phyloP scores from a whole-genome alignment of 2,797 vertebrate species.

The Channallabes apus region DNA sequence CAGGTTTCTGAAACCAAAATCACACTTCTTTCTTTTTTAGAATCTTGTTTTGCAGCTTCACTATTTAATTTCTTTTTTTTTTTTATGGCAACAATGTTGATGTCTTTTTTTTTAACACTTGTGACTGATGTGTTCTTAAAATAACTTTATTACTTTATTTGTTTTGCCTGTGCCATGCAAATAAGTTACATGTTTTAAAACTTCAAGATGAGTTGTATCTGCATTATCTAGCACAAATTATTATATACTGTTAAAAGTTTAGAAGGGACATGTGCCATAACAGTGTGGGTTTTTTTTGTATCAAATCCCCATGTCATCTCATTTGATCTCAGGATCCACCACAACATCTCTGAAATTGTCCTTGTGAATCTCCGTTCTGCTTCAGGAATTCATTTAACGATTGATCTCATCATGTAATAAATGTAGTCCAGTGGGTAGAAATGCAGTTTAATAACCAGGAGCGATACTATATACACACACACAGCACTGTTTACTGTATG shows the following conservation, averaged over 20 bases:
- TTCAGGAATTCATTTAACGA: conserved; percentile 51
- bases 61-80: background rate
- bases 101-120: too few relatives aligned
- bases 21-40: background rate
- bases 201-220: background rate
- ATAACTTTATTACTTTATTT: background rate
- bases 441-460: background rate
- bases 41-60: background rate
- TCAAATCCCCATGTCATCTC: conserved; percentile 17
- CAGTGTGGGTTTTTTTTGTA: background rate
- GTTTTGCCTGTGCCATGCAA: background rate
- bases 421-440: conserved; percentile 39
- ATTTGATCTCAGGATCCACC: conserved; percentile 47
- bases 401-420: conserved; percentile 50
- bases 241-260: background rate
- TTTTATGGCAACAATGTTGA: background rate
- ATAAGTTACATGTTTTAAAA: background rate
- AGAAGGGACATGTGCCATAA: background rate
- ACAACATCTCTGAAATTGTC: conserved; percentile 51
- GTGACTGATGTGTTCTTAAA: background rate
- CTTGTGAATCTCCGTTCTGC: conserved; percentile 47
- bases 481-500: background rate
- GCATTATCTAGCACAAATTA: too few relatives aligned
- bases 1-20: background rate
- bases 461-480: background rate